phyloP scores from a whole-genome alignment of 2,113 vertebrate species.

The Oryzias javanicus region DNA sequence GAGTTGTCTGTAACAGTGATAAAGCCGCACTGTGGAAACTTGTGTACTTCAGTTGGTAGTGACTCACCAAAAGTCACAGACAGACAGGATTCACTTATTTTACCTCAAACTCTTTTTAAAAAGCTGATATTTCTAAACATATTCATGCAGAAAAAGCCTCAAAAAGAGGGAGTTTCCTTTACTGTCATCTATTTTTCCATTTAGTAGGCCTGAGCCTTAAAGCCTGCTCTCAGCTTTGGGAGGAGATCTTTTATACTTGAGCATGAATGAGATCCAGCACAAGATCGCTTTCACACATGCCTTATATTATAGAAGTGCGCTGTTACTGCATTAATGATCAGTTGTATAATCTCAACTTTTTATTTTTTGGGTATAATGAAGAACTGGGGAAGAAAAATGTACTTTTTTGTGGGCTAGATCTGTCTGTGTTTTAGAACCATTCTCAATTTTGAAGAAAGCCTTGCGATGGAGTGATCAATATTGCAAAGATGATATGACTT shows the following conservation, averaged over 20 bases:
- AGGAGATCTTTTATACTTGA: conserved; percentile 41
- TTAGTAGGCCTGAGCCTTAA: not conserved
- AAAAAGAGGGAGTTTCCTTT: conserved; percentile 19
- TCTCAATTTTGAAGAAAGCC: no score
- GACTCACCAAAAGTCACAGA: conserved; percentile 77
- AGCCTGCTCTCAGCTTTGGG: conserved; percentile 14
- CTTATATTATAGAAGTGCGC: conserved; percentile 35
- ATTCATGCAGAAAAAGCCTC: conserved; percentile 3
- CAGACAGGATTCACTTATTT: not conserved
- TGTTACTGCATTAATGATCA: conserved; percentile 9
- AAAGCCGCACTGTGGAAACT: conserved; percentile 80
- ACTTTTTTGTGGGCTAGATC: no score
- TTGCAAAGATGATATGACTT: no score
- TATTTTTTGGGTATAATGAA: no score
- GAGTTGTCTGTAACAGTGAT: conserved; percentile 79
- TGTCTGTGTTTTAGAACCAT: no score
- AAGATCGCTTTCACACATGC: conserved; percentile 10
- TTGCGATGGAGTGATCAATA: no score
- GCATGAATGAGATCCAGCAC: conserved; percentile 39
- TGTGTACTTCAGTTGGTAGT: conserved; percentile 80
- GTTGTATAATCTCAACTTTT: not conserved
- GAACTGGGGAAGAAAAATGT: no score
- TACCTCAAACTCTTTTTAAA: not conserved
- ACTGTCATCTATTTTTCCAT: conserved; percentile 1
- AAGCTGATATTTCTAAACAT: not conserved